These are phyloP conservation scores for Esox niger DNA, from an alignment of 2,113 vertebrate genomes.

Conservation along the genomic window DNA sequence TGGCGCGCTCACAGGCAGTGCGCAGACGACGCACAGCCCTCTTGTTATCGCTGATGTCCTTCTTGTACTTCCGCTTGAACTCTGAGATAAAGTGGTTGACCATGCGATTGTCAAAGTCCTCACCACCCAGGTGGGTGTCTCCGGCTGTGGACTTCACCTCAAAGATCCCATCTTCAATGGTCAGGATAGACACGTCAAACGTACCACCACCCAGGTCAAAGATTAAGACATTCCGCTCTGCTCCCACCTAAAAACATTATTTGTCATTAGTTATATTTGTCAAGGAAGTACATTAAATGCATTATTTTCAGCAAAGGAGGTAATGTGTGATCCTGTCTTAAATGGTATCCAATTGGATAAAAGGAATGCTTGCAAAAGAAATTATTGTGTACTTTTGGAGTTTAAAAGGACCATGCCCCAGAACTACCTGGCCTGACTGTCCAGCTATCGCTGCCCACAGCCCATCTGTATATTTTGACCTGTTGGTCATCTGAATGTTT, in stretches of 20 bases:
- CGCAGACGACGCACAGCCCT: constrained; percentile 71
- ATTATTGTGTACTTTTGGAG: too few relatives aligned
- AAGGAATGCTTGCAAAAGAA: too few relatives aligned
- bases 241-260: constrained; percentile 54
- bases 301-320: too few relatives aligned
- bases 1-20: constrained; percentile 71
- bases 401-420: too few relatives aligned
- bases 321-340: too few relatives aligned
- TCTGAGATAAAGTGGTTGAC: constrained; percentile 72
- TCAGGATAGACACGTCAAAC: constrained; percentile 79
- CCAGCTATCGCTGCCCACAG: too few relatives aligned
- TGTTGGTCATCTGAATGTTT: too few relatives aligned
- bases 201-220: constrained; percentile 91
- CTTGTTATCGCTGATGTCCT: constrained; percentile 75
- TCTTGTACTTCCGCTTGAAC: constrained; percentile 76
- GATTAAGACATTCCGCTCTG: constrained; percentile 85
- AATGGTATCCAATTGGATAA: too few relatives aligned
- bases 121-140: constrained; percentile 73
- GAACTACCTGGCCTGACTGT: too few relatives aligned
- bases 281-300: too few relatives aligned
- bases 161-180: constrained; percentile 72
- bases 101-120: constrained; percentile 77
- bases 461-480: too few relatives aligned
- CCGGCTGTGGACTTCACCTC: constrained; percentile 75
- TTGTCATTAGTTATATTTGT: neutral